These are phyloP conservation scores for Poeciliopsis gracilis DNA, from an alignment of 2,797 vertebrate genomes.

Conservation along the genomic window DNA sequence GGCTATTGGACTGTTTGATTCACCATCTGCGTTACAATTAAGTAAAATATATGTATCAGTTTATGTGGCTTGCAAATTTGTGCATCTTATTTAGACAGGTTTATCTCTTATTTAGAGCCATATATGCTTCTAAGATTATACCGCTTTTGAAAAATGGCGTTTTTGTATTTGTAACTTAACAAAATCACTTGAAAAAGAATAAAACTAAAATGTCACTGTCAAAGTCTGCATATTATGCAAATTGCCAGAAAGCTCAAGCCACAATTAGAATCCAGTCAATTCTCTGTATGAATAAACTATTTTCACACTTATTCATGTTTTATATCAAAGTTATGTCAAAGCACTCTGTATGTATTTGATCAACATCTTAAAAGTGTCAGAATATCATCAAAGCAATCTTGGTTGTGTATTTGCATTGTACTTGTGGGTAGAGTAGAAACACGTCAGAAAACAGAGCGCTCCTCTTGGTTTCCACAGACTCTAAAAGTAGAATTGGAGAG, in stretches of 20 bases:
- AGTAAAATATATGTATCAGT: not conserved
- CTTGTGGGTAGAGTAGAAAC: not conserved
- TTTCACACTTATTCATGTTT: not conserved
- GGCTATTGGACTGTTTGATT: not conserved
- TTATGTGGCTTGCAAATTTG: not conserved
- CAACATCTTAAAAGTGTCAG: not conserved
- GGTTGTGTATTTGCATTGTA: not conserved
- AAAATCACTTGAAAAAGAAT: not conserved
- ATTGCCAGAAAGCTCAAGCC: not conserved
- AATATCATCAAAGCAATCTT: not conserved
- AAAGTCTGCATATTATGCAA: not conserved
- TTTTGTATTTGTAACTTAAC: not conserved
- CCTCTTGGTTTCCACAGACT: not conserved
- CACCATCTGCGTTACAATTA: not conserved
- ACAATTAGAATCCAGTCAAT: not conserved
- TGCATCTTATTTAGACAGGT: not conserved
- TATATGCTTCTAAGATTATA: not conserved
- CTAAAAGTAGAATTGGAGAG: not conserved
- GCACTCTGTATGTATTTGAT: not conserved
- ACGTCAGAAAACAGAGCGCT: not conserved
- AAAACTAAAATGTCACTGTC: not conserved
- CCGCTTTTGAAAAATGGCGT: not conserved
- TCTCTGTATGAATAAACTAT: not conserved
- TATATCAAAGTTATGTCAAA: not conserved
- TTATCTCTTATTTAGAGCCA: not conserved